Evolutionary conservation across 2,888 invertebrate species (phyloP).

Genomic region (Molanna angustata): DNA sequence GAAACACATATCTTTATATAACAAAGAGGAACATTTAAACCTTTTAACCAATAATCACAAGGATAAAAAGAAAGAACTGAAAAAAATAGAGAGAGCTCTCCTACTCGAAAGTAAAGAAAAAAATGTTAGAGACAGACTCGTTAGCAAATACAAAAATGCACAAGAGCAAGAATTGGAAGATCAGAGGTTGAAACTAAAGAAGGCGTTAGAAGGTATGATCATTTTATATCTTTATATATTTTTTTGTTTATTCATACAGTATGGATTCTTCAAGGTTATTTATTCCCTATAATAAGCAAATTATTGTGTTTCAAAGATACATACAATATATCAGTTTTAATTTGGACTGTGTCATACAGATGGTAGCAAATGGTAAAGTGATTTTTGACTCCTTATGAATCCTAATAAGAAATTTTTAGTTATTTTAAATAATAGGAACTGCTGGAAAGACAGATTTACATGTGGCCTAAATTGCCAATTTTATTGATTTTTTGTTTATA

Average conservation of each 20-base stretch:
- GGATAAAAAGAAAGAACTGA: conserved; percentile 37
- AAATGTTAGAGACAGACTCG: conserved; percentile 42
- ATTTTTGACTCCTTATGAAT: too few relatives aligned
- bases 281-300: too few relatives aligned
- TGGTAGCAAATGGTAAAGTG: too few relatives aligned
- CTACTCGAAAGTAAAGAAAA: conserved; percentile 39
- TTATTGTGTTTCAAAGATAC: background rate
- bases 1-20: conserved; percentile 10
- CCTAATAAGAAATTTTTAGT: too few relatives aligned
- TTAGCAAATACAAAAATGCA: conserved; percentile 46
- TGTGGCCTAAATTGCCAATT: too few relatives aligned
- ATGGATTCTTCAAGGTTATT: too few relatives aligned
- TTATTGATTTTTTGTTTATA: too few relatives aligned
- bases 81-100: conserved; percentile 38
- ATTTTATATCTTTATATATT: background rate
- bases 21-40: conserved; percentile 31
- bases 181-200: conserved; percentile 52
- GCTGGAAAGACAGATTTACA: too few relatives aligned
- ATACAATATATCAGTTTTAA: background rate
- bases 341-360: too few relatives aligned
- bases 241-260: too few relatives aligned
- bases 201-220: conserved; percentile 52
- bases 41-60: conserved; percentile 32
- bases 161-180: conserved; percentile 53
- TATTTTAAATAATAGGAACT: too few relatives aligned